Conservation (phyloP, 2,797 vertebrate species). For the Tadarida brasiliensis region DNA sequence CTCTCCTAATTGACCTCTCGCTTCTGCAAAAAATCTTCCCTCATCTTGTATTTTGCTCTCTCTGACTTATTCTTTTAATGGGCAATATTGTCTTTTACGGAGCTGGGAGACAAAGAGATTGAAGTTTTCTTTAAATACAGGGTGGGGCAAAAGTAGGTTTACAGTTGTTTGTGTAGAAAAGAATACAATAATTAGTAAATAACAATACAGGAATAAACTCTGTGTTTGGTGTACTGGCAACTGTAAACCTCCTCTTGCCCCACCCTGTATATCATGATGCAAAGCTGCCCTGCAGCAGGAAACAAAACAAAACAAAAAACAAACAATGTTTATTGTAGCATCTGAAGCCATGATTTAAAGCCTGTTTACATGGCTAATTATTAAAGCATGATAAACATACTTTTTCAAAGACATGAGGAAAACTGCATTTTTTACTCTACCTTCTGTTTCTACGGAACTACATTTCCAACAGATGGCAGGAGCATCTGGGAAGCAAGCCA, state of each 20-base stretch:
- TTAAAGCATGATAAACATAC: constrained; percentile 65
- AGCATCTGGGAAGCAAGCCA: constrained; percentile 75
- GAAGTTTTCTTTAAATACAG: constrained; percentile 28
- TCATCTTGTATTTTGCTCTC: constrained; percentile 25
- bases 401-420: constrained; percentile 66
- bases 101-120: background rate
- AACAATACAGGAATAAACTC: background rate
- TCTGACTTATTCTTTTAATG: background rate
- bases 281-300: background rate
- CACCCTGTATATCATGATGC: background rate
- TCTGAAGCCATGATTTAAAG: constrained; percentile 53
- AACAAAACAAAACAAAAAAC: background rate
- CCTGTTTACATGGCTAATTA: constrained; percentile 67
- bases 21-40: background rate
- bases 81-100: background rate
- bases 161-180: background rate
- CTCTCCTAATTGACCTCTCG: constrained; percentile 19
- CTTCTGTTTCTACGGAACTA: constrained; percentile 70
- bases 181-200: background rate
- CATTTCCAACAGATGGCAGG: constrained; percentile 82
- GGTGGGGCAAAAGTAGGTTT: background rate
- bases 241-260: background rate
- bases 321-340: constrained; percentile 47
- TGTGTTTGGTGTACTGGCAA: background rate
- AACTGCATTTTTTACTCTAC: constrained; percentile 66